phyloP scores from a whole-genome alignment of 2,888 invertebrate genomes.

The Beris chalybata region DNA sequence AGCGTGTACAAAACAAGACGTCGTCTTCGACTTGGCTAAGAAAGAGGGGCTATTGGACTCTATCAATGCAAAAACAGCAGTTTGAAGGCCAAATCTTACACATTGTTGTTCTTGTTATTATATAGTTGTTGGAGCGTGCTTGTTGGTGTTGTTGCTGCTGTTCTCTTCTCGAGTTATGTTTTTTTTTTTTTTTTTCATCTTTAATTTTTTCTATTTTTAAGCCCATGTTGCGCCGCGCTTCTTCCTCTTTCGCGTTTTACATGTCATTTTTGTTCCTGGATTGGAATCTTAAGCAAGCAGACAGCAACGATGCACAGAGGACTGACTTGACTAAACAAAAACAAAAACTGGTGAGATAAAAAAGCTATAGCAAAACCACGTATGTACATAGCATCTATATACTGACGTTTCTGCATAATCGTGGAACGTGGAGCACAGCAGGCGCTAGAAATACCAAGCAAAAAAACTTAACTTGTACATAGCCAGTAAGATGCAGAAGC shows the following conservation, averaged over 20 bases:
- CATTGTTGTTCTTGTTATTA: constrained; percentile 18
- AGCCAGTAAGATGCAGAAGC: too few relatives aligned
- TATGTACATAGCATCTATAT: too few relatives aligned
- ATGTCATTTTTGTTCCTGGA: too few relatives aligned
- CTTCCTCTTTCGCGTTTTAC: constrained; percentile 4
- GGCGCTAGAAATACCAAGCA: too few relatives aligned
- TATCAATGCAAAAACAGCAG: constrained; percentile 34
- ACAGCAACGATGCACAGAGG: too few relatives aligned
- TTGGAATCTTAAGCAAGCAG: too few relatives aligned
- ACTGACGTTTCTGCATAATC: too few relatives aligned
- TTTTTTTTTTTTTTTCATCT: background rate
- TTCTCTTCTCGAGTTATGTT: constrained; percentile 4
- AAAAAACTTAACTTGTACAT: too few relatives aligned
- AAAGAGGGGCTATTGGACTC: constrained; percentile 36
- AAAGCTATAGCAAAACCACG: too few relatives aligned
- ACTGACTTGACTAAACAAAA: too few relatives aligned
- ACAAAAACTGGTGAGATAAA: too few relatives aligned
- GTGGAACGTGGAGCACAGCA: too few relatives aligned
- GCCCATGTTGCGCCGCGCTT: background rate
- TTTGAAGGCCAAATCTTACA: constrained; percentile 34
- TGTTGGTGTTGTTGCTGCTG: constrained; percentile 4
- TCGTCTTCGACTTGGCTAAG: constrained; percentile 15
- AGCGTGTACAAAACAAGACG: constrained; percentile 13
- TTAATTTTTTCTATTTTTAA: constrained; percentile 13
- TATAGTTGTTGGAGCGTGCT: constrained; percentile 8